These are phyloP conservation scores for Jaculus jaculus DNA, from an alignment of 2,113 vertebrate species.

Conservation along the genomic window DNA sequence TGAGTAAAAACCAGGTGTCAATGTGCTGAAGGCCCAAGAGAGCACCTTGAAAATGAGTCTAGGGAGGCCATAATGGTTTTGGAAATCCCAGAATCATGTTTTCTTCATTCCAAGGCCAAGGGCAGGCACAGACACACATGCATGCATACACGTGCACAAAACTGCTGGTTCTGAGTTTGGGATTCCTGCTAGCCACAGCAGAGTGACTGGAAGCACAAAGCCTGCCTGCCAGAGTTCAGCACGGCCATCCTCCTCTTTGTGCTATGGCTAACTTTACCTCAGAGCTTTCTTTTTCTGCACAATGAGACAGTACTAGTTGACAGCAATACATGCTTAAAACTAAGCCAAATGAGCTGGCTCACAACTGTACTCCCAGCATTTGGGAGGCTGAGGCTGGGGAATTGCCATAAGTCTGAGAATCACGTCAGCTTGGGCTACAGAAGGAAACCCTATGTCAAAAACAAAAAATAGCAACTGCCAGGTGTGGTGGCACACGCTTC, in stretches of 20 bases:
- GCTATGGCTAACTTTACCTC: background rate
- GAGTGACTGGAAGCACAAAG: no score
- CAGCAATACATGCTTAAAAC: background rate
- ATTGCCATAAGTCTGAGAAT: background rate
- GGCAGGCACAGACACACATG: background rate
- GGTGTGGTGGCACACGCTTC: no score
- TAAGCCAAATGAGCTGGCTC: background rate
- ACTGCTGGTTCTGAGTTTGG: background rate
- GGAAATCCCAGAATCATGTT: background rate
- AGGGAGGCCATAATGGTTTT: background rate
- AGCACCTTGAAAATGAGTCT: background rate
- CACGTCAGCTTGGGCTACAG: no score
- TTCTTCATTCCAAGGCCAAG: background rate
- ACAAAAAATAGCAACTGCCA: no score
- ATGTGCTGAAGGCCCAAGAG: background rate
- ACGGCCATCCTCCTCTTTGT: background rate
- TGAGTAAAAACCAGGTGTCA: background rate
- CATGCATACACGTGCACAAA: background rate
- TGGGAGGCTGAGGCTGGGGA: background rate
- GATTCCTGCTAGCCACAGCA: background rate
- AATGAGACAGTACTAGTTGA: background rate
- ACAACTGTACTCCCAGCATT: background rate
- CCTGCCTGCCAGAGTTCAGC: background rate
- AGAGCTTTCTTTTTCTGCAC: background rate
- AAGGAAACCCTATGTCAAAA: background rate